Evolutionary conservation across 1,140 invertebrate species (phyloP).

Genomic region (Drosophila athabasca): DNA sequence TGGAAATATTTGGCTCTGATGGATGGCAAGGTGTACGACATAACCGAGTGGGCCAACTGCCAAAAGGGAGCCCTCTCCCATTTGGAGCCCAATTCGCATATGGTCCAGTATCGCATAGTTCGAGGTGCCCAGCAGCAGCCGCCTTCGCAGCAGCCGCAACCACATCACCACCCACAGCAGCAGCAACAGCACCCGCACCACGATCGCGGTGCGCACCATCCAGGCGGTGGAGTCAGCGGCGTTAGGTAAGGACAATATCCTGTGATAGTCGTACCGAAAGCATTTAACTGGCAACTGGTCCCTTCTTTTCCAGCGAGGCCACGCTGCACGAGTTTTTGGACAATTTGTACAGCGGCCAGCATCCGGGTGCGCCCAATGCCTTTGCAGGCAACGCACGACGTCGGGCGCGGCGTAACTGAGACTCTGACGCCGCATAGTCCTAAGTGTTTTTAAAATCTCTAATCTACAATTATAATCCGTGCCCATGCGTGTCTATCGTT

Average conservation of each 20-base stretch:
- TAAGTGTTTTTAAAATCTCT: constrained; percentile 80
- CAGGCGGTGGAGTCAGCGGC: constrained; percentile 49
- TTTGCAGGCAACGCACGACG: constrained; percentile 66
- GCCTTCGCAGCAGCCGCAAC: constrained; percentile 78
- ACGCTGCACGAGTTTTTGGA: constrained; percentile 81
- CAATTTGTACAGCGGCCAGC: constrained; percentile 82
- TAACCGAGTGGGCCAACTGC: constrained; percentile 97
- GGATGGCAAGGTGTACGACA: constrained; percentile 96
- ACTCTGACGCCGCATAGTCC: constrained; percentile 27
- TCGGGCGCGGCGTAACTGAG: constrained; percentile 75
- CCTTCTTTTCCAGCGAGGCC: constrained; percentile 62
- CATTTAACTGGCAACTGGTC: neutral
- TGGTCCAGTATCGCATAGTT: constrained; percentile 96
- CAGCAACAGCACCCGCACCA: constrained; percentile 60
- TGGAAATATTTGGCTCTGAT: constrained; percentile 98
- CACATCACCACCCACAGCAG: constrained; percentile 60
- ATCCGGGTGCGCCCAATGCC: constrained; percentile 69
- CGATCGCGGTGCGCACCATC: constrained; percentile 59
- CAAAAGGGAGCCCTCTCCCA: constrained; percentile 93
- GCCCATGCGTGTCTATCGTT: constrained; percentile 17
- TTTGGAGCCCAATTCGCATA: constrained; percentile 93
- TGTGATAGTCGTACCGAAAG: neutral
- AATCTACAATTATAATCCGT: constrained; percentile 50
- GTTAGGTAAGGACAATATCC: constrained; percentile 44
- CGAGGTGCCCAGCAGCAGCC: constrained; percentile 87